phyloP scores from a whole-genome alignment of 2,797 vertebrate genomes.

The Benthosema pterotum region DNA sequence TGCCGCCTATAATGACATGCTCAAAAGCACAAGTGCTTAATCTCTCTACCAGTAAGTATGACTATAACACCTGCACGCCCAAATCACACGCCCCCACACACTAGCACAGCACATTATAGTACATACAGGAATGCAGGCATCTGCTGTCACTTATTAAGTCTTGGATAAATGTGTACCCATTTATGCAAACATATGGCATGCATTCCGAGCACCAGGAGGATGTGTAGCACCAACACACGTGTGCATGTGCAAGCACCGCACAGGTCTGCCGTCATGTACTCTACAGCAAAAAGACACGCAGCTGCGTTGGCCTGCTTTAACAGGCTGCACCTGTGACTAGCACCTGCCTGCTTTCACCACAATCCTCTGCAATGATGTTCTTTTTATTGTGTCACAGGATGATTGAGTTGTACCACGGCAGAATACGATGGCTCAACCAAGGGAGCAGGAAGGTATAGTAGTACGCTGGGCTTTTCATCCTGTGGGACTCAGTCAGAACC shows the following conservation, averaged over 20 bases:
- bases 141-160: constrained; percentile 35
- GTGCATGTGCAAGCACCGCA: no score
- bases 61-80: no score
- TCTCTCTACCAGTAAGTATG: no score
- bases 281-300: constrained; percentile 11
- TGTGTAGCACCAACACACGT: not conserved
- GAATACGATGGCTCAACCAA: constrained; percentile 79
- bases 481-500: no score
- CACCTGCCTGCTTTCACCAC: constrained; percentile 9
- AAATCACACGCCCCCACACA: not conserved
- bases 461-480: not conserved
- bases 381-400: constrained; percentile 21
- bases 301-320: constrained; percentile 16
- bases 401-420: constrained; percentile 68
- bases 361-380: constrained; percentile 16
- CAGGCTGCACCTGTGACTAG: constrained; percentile 25
- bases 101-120: not conserved
- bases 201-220: not conserved
- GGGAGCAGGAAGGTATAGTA: constrained; percentile 81
- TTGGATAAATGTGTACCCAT: constrained; percentile 16
- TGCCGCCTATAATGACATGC: not conserved
- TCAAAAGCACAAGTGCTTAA: not conserved
- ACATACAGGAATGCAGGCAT: constrained; percentile 35
- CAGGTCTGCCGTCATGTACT: constrained; percentile 15
- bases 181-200: constrained; percentile 20